Evolutionary conservation across 2,113 vertebrate genomes (phyloP).

Genomic region (Condylura cristata): DNA sequence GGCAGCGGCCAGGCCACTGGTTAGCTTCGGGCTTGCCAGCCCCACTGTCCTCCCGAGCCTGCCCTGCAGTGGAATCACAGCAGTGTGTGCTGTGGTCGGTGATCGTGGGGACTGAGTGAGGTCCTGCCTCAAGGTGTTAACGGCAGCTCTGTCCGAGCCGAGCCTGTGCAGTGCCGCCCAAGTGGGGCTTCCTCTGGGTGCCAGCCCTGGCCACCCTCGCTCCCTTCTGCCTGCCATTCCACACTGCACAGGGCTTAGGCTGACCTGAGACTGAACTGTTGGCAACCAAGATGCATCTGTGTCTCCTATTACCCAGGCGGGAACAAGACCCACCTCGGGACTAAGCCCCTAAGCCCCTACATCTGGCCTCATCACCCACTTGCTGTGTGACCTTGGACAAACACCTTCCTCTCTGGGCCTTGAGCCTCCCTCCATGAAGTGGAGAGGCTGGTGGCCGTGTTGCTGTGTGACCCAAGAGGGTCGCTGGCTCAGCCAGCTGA

Average conservation of each 20-base stretch:
- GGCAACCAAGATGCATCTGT: neutral
- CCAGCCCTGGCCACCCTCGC: neutral
- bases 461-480: neutral
- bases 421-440: neutral
- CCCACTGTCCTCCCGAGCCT: neutral
- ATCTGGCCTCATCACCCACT: neutral
- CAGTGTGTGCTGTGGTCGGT: neutral
- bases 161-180: neutral
- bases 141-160: neutral
- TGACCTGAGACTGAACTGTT: neutral
- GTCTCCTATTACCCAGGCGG: neutral
- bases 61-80: neutral
- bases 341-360: neutral
- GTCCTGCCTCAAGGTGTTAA: neutral
- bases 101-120: neutral
- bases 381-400: conserved; percentile 38
- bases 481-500: neutral
- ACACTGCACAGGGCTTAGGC: neutral
- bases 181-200: neutral
- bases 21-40: neutral
- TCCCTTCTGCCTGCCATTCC: neutral
- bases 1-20: neutral
- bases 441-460: neutral
- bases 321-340: neutral
- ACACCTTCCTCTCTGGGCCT: neutral